phyloP scores from a whole-genome alignment of 2,113 vertebrate genomes.

The Ptychochromis oligacanthus region DNA sequence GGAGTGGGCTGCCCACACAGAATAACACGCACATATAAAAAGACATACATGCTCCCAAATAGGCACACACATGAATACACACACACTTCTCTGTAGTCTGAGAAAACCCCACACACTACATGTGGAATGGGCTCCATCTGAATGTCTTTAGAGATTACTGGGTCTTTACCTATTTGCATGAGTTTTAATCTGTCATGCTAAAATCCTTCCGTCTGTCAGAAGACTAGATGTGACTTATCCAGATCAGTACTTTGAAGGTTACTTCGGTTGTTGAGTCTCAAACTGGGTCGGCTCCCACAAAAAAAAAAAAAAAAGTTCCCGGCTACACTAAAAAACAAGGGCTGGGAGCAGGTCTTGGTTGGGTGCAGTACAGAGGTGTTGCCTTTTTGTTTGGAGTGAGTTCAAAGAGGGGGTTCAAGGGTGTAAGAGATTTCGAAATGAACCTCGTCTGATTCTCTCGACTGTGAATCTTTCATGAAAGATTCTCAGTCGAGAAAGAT shows the following conservation, averaged over 20 bases:
- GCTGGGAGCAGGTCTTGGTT: conserved; percentile 19
- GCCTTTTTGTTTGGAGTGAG: conserved; percentile 18
- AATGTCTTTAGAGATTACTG: conserved; percentile 41
- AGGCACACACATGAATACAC: neutral
- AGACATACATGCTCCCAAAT: neutral
- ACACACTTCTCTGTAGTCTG: neutral
- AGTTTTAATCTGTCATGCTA: conserved; percentile 53
- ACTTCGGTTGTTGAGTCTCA: conserved; percentile 56
- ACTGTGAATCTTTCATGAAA: conserved; percentile 37
- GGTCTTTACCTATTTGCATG: conserved; percentile 46
- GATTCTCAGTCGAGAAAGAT: conserved; percentile 38
- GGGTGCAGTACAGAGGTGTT: conserved; percentile 22
- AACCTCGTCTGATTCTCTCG: conserved; percentile 36
- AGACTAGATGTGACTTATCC: conserved; percentile 49
- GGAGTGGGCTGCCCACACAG: neutral
- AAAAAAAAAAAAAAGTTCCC: conserved; percentile 11
- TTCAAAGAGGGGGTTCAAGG: conserved; percentile 48
- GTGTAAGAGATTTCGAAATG: conserved; percentile 34
- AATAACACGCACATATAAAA: neutral
- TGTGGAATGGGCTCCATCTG: conserved; percentile 10
- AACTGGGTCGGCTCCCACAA: conserved; percentile 49
- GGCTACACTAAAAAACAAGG: conserved; percentile 15
- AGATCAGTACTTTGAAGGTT: conserved; percentile 63
- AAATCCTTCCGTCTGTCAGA: conserved; percentile 55
- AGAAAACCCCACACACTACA: conserved; percentile 14